Evolutionary conservation across 1,140 invertebrate genomes (phyloP), one percentile per base, ranked within the genome.

Genomic region (Cydia strobilella): DNA sequence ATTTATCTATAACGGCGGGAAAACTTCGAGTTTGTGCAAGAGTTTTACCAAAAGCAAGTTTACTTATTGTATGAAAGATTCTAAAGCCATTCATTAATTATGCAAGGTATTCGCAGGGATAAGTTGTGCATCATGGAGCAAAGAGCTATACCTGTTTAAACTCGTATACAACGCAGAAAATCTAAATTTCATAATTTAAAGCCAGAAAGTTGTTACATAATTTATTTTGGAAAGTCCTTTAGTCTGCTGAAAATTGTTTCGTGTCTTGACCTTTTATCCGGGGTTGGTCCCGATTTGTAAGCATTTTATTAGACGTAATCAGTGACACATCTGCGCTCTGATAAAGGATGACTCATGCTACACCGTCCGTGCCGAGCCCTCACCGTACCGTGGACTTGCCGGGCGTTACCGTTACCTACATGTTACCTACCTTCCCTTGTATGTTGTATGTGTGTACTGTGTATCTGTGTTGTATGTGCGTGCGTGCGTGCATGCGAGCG

Each of bases 291-390:
- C 20, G 31, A 69, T 69, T 69, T 35, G 31, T 69, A 18, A 69
- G 65, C 31, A 39, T 69, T 69, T 69, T 69, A 69, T 69, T 69
- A 69, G 31, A 18, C 62, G 62, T 75, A 76, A 79, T 79, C 76
- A 79, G 75, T 80, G 76, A 76, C 78, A 78, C 76, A 78, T 80
- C 72, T 71, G 76, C 39, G 72, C 25, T 66, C 63, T 51, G 76
- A 63, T 62, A 39, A 66, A 66, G 13, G 23, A 18, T 18, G 54
- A n/a, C 54, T 59, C 18, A 18, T 7, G 0, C n/a, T 51, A 51
- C n/a, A 51, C 48, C 15, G n/a, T 51, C 48, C 15, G n/a, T 51
- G n/a, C 15, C n/a, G 13, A 45, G 42, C 13, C 42, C 13, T 45
- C 42, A 9, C 10, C 39, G 12, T 12, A 12, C 39, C 42, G 42